Percentiles rank a stretch among this genome's conserved stretches.
Evolutionary conservation across 2,113 vertebrate species (phyloP).

Genomic region (Clarias macrocephalus): DNA sequence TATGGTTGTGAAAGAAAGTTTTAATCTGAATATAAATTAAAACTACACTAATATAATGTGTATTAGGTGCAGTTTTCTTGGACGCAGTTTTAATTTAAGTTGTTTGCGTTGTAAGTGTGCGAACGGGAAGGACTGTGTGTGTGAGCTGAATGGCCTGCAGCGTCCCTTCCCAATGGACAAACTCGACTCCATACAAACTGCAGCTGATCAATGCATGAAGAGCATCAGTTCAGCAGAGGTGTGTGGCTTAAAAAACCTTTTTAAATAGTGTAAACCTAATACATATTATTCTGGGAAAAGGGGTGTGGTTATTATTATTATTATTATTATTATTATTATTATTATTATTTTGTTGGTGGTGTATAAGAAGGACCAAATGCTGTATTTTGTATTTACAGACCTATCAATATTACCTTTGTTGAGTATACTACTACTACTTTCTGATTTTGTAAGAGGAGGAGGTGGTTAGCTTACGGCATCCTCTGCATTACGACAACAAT

Average conservation of each 20-base stretch:
- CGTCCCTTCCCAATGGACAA: conserved; percentile 61
- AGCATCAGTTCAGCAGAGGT: conserved; percentile 62
- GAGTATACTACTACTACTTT: not conserved
- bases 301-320: no score
- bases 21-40: no score
- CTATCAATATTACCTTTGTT: not conserved
- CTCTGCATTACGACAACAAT: not conserved
- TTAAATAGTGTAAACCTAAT: not conserved
- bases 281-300: no score
- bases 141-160: conserved; percentile 61
- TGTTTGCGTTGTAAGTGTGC: conserved; percentile 10
- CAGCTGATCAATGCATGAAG: conserved; percentile 55
- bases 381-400: not conserved
- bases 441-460: not conserved
- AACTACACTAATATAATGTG: no score
- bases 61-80: not conserved
- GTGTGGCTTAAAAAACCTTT: not conserved
- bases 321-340: no score
- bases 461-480: not conserved
- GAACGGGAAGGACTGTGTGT: conserved; percentile 60
- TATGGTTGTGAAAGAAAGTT: no score
- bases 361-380: no score
- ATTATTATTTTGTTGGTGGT: not conserved
- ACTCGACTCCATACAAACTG: conserved; percentile 49
- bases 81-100: not conserved